phyloP scores from a whole-genome alignment of 2,113 vertebrate genomes.

The Ophthalmolycus amberensis region DNA sequence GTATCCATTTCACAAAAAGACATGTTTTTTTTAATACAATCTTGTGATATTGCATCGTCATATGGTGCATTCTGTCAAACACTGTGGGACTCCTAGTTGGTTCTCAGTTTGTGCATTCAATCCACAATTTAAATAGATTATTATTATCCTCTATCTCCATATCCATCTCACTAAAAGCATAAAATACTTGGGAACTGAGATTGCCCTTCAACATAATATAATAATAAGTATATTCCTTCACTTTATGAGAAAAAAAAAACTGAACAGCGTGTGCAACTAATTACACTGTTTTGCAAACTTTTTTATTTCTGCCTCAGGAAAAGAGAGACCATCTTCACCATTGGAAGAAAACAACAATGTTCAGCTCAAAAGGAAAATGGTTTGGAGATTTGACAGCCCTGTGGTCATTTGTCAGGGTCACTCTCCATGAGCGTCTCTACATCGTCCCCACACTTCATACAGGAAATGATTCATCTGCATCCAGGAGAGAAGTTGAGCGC shows the following conservation, averaged over 20 bases:
- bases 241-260: not conserved
- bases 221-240: slow-evolving; percentile 1
- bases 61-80: not conserved
- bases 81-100: not conserved
- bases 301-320: slow-evolving; percentile 43
- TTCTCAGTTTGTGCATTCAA: slow-evolving; percentile 19
- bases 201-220: slow-evolving; percentile 24
- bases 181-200: not conserved
- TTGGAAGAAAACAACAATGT: slow-evolving; percentile 46
- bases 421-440: slow-evolving; percentile 57
- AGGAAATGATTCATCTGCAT: slow-evolving; percentile 79
- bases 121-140: slow-evolving; percentile 2
- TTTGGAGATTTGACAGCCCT: slow-evolving; percentile 60
- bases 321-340: slow-evolving; percentile 38
- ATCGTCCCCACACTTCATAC: slow-evolving; percentile 46
- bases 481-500: slow-evolving; percentile 63
- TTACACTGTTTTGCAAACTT: slow-evolving; percentile 53
- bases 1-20: not conserved
- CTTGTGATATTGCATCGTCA: slow-evolving; percentile 9
- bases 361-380: slow-evolving; percentile 40
- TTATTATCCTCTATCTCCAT: slow-evolving; percentile 19
- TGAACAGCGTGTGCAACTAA: slow-evolving; percentile 38
- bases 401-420: slow-evolving; percentile 69
- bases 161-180: slow-evolving; percentile 26
- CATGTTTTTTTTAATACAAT: slow-evolving; percentile 25